Evolutionary conservation across 2,113 vertebrate species (phyloP).

Genomic region (Stegastes partitus): DNA sequence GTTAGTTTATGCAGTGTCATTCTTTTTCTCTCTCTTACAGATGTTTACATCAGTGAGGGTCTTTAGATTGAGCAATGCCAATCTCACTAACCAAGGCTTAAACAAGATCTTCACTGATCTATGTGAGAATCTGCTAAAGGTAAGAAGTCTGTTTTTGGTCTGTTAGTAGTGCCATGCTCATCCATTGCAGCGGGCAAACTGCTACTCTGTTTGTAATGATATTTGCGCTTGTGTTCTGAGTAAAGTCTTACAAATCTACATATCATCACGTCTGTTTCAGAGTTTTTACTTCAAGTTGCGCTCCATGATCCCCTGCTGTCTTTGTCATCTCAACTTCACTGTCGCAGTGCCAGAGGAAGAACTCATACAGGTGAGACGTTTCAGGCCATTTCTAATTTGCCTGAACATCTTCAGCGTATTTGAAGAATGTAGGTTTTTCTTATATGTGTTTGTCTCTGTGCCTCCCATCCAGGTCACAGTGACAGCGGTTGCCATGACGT

Average conservation of each 20-base stretch:
- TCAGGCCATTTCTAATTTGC: background rate
- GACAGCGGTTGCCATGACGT: conserved; percentile 97
- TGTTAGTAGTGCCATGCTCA: background rate
- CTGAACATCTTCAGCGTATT: background rate
- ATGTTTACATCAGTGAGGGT: conserved; percentile 99
- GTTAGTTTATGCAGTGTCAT: background rate
- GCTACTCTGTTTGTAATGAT: background rate
- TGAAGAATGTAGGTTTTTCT: accelerated
- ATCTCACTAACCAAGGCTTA: conserved; percentile 94
- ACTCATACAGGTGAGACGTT: conserved; percentile 90
- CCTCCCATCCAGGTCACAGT: conserved; percentile 90
- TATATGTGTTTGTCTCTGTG: background rate
- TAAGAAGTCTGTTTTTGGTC: conserved; percentile 69
- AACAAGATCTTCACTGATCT: conserved; percentile 98
- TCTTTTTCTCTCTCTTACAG: conserved; percentile 77
- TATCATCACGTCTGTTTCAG: conserved; percentile 79
- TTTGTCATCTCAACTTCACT: conserved; percentile 97
- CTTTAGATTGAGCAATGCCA: conserved; percentile 91
- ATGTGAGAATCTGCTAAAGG: conserved; percentile 98
- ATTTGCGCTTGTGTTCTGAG: background rate
- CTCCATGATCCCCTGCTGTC: conserved; percentile 97
- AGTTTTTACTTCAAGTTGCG: conserved; percentile 98
- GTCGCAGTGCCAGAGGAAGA: conserved; percentile 98
- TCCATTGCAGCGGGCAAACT: background rate
- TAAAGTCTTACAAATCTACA: background rate